Percentiles rank a stretch among this genome's conserved stretches.
phyloP scores from a whole-genome alignment of 64 coral and sea anemone genomes.

The Catalaphyllia jardinei region DNA sequence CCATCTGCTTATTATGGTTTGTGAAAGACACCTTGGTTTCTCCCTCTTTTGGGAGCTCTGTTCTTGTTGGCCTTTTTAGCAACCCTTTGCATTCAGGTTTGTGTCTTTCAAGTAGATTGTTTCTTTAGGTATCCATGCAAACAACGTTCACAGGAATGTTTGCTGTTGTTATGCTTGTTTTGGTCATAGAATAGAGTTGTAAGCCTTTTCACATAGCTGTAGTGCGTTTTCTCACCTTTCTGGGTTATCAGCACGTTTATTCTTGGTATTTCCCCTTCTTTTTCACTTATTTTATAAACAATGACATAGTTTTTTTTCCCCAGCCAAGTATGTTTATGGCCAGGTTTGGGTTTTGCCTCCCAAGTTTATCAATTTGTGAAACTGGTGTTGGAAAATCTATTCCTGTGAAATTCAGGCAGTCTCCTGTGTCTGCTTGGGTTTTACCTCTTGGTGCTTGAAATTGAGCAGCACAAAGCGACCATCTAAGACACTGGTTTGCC shows the following conservation, averaged over 20 bases:
- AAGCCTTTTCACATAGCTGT: neutral
- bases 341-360: neutral
- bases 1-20: conserved; percentile 40
- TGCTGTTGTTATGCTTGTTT: neutral
- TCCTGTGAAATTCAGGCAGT: neutral
- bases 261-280: no score
- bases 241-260: neutral
- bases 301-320: neutral
- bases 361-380: neutral
- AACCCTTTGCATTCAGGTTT: neutral
- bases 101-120: neutral
- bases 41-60: conserved; percentile 6
- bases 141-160: conserved; percentile 7
- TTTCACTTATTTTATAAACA: no score
- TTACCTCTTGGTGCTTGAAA: no score
- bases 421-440: neutral
- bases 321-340: neutral
- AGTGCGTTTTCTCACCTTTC: neutral
- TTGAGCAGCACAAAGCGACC: no score
- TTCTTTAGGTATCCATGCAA: neutral
- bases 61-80: neutral
- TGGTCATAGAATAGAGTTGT: neutral
- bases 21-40: neutral
- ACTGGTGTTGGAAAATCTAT: neutral
- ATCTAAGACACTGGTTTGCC: no score